Conservation (phyloP, 2,113 vertebrate species). For the Prionailurus bengalensis region DNA sequence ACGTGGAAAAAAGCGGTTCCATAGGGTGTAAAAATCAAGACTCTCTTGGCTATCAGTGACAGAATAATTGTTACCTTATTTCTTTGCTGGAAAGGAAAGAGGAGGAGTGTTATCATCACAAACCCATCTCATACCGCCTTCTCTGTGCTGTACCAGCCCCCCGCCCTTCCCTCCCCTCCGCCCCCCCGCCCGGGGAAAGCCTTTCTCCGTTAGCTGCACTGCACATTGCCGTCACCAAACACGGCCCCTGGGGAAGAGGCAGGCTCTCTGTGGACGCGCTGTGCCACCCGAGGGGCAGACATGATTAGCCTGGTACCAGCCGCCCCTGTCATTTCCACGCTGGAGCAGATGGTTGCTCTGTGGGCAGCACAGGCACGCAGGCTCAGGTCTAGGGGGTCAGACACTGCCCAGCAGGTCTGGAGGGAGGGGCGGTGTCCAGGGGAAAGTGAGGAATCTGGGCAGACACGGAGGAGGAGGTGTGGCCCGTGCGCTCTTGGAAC, state of each 20-base stretch:
- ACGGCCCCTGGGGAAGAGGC: no score
- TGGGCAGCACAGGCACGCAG: no score
- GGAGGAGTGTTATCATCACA: background rate
- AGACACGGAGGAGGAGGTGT: background rate
- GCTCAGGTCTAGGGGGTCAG: background rate
- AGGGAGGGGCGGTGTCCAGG: no score
- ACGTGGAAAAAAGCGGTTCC: background rate
- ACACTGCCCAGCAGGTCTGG: no score
- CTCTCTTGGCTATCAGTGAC: background rate
- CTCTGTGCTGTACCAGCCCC: fast-evolving
- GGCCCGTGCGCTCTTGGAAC: background rate
- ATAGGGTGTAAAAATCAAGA: fast-evolving
- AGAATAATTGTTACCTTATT: fast-evolving
- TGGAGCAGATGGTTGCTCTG: fast-evolving
- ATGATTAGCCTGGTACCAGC: background rate
- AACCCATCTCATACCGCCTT: background rate
- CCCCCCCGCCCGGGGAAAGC: no score
- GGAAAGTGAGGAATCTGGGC: background rate
- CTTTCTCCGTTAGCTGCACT: background rate
- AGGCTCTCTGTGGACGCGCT: background rate
- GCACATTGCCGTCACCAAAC: background rate
- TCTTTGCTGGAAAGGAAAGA: background rate
- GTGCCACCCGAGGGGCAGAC: no score
- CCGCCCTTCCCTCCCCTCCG: fast-evolving
- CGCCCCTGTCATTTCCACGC: fast-evolving